phyloP scores from a whole-genome alignment of 1,140 invertebrate genomes.

The Rhyacophila brunnea region DNA sequence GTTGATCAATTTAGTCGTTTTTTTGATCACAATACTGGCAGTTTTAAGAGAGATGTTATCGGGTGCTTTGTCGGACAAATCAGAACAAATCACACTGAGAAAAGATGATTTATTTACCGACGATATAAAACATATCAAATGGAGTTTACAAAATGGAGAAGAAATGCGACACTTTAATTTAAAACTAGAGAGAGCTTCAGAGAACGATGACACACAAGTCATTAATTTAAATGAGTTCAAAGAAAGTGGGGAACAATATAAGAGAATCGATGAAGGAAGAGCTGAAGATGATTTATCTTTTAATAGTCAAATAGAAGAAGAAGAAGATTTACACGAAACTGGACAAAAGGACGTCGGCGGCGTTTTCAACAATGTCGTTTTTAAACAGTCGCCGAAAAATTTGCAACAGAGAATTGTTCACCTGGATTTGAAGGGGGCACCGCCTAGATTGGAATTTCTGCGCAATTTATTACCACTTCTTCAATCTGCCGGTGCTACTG shows the following conservation, averaged over 20 bases:
- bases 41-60: not conserved
- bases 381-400: slow-evolving; percentile 16
- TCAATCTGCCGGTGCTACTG: slow-evolving; percentile 78
- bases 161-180: not conserved
- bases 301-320: no score
- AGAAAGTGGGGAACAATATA: not conserved
- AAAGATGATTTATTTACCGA: not conserved
- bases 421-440: slow-evolving; percentile 88
- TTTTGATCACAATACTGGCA: not conserved
- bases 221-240: not conserved
- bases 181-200: not conserved
- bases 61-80: not conserved
- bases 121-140: not conserved
- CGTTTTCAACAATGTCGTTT: slow-evolving; percentile 1
- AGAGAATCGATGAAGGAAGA: not conserved
- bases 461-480: slow-evolving; percentile 74
- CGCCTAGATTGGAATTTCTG: slow-evolving; percentile 68
- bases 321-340: no score
- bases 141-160: not conserved
- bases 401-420: slow-evolving; percentile 63
- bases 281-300: not conserved
- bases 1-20: not conserved
- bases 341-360: no score
- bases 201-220: not conserved
- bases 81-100: not conserved